These are phyloP conservation scores for Stegostoma tigrinum DNA, from an alignment of 2,113 vertebrate species.

Conservation along the genomic window DNA sequence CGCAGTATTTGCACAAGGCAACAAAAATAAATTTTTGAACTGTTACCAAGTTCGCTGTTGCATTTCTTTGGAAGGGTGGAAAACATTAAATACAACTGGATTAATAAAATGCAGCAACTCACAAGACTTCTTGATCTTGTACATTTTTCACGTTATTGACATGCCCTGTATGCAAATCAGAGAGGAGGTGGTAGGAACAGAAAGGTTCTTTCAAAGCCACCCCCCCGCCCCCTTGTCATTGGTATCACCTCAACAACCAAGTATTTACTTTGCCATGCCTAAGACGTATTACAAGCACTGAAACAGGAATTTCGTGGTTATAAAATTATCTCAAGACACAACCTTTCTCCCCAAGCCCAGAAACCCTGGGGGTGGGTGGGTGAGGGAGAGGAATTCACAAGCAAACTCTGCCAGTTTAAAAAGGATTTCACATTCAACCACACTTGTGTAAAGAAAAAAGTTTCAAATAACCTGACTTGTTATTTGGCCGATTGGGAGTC, in stretches of 20 bases:
- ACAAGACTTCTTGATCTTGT: not conserved
- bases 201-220: not conserved
- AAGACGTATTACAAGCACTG: not conserved
- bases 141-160: not conserved
- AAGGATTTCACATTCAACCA: no score
- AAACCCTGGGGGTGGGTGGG: no score
- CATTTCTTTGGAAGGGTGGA: not conserved
- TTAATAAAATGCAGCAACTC: not conserved
- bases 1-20: conserved; percentile 16
- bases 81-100: not conserved
- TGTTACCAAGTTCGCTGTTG: conserved; percentile 16
- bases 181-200: not conserved
- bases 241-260: not conserved
- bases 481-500: no score
- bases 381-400: no score
- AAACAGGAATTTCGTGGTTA: conserved; percentile 5
- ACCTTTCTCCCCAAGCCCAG: not conserved
- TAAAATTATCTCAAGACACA: not conserved
- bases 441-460: no score
- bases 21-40: conserved; percentile 33
- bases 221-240: not conserved
- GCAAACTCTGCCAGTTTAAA: no score
- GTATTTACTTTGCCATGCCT: conserved; percentile 21
- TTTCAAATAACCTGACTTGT: no score
- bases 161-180: not conserved